phyloP scores from a whole-genome alignment of 2,797 vertebrate species.

The Schizopygopsis pylzovi region DNA sequence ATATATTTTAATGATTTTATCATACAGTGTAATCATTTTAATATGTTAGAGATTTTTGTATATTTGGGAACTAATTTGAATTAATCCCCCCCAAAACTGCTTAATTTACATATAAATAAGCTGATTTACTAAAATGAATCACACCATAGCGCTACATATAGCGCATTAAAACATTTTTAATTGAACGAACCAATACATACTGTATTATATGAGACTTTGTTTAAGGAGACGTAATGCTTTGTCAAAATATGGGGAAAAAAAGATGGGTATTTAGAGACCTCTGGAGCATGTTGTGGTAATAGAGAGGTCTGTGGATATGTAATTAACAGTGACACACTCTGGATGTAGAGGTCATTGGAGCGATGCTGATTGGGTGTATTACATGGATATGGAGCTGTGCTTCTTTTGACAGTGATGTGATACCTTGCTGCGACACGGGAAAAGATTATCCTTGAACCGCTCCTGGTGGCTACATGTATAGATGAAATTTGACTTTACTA shows the following conservation, averaged over 20 bases:
- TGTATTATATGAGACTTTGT: background rate
- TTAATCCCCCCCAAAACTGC: background rate
- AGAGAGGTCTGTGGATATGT: background rate
- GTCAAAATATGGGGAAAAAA: background rate
- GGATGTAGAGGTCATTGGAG: conserved; percentile 43
- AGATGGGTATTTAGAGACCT: background rate
- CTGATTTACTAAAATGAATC: too few species aligned
- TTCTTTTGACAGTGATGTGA: conserved; percentile 9
- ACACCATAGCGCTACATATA: background rate
- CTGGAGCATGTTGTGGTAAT: background rate
- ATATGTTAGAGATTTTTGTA: background rate
- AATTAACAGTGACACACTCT: conserved; percentile 42
- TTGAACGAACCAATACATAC: background rate
- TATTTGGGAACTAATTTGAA: background rate
- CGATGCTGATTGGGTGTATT: conserved; percentile 33
- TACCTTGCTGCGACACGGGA: background rate
- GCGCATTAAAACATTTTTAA: background rate
- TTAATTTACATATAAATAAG: background rate
- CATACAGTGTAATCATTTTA: background rate
- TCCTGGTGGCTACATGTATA: conserved; percentile 35
- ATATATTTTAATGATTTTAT: background rate
- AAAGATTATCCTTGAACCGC: conserved; percentile 24
- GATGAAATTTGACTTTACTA: conserved; percentile 40
- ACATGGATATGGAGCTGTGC: conserved; percentile 40
- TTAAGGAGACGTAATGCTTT: background rate